Percentiles rank a stretch among this genome's conserved stretches.
Evolutionary conservation across 2,888 invertebrate genomes (phyloP).

Genomic region (Carpatolechia fugitivella): DNA sequence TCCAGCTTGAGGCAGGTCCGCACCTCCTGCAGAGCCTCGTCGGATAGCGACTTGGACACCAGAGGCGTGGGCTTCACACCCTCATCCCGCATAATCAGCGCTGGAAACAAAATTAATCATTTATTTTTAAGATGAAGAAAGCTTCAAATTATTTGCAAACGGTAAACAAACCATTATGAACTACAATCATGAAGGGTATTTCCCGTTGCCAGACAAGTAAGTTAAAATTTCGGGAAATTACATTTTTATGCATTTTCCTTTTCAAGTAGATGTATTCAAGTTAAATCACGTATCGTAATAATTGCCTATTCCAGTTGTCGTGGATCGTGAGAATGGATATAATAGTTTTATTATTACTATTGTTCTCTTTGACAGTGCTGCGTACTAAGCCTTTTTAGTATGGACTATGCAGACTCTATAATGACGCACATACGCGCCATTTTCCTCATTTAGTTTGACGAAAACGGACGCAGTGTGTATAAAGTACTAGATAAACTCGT

Average conservation of each 20-base stretch:
- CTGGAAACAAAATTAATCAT: conserved; percentile 34
- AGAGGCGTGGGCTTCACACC: conserved; percentile 39
- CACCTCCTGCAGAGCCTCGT: conserved; percentile 56
- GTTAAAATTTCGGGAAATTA: background rate
- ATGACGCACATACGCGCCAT: background rate
- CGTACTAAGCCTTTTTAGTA: background rate
- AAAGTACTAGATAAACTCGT: background rate
- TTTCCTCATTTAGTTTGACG: background rate
- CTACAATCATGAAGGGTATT: background rate
- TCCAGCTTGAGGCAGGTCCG: conserved; percentile 51
- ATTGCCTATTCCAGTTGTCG: background rate
- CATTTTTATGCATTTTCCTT: background rate
- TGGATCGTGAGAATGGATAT: conserved; percentile 1
- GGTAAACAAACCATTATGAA: too few species aligned
- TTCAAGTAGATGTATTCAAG: background rate
- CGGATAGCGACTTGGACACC: conserved; percentile 58
- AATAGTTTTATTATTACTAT: background rate
- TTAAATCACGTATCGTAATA: background rate
- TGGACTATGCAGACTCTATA: background rate
- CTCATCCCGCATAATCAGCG: conserved; percentile 45
- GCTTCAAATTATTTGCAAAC: too few species aligned
- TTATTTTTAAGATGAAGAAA: background rate
- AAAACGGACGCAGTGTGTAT: background rate
- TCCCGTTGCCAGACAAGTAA: background rate
- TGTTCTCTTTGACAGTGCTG: background rate